Percentiles rank a stretch among this genome's conserved stretches.
phyloP scores from a whole-genome alignment of 2,113 vertebrate genomes.

The Muntiacus reevesi region DNA sequence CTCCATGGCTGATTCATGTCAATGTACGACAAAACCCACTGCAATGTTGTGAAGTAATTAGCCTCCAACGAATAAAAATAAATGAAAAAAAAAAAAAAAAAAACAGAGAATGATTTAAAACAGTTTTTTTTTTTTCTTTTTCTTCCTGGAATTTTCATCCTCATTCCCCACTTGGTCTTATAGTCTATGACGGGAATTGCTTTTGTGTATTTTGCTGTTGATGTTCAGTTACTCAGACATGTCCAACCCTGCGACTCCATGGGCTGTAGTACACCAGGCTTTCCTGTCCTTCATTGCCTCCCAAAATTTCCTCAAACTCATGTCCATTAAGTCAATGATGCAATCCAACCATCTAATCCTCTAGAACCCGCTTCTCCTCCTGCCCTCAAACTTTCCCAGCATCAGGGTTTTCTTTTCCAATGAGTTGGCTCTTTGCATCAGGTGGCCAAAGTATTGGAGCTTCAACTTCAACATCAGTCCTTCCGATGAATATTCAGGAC shows the following conservation, averaged over 20 bases:
- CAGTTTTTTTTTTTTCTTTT: neutral
- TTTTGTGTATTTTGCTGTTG: neutral
- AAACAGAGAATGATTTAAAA: neutral
- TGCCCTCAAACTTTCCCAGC: neutral
- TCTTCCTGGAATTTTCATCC: neutral
- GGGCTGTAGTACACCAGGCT: neutral
- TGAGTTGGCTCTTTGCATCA: neutral
- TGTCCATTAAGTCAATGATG: neutral
- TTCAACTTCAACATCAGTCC: neutral
- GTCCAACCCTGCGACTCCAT: rapidly evolving
- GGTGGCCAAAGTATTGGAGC: neutral
- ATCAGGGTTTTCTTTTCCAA: neutral
- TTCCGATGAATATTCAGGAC: neutral
- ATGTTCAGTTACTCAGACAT: neutral
- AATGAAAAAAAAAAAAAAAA: too few relatives aligned
- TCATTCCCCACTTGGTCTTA: neutral
- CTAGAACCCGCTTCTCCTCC: neutral
- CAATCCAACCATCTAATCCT: neutral
- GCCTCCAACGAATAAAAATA: too few relatives aligned
- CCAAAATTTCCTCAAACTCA: neutral
- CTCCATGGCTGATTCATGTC: too few relatives aligned
- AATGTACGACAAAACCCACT: too few relatives aligned
- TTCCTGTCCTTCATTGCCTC: neutral
- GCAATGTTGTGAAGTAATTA: too few relatives aligned
- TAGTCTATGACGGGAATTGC: neutral